Percentiles rank a stretch among this genome's conserved stretches.
phyloP scores from a whole-genome alignment of 2,113 vertebrate genomes.

The Proteles cristata region DNA sequence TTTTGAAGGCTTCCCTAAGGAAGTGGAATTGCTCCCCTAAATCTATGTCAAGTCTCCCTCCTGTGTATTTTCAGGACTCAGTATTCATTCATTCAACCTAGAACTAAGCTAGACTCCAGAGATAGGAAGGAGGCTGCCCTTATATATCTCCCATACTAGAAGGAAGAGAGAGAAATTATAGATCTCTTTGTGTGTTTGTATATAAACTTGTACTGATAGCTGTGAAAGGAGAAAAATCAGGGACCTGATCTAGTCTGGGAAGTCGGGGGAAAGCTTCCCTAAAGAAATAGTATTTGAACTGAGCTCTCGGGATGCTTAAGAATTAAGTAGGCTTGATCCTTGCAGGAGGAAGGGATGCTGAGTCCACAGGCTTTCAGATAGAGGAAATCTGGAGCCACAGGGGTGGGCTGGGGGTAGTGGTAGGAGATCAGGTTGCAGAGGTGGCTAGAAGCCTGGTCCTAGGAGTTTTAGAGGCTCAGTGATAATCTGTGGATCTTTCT shows the following conservation, averaged over 20 bases:
- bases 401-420: background rate
- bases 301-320: background rate
- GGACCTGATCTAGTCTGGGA: background rate
- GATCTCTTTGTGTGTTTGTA: background rate
- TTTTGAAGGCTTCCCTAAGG: background rate
- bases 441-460: background rate
- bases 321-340: background rate
- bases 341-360: background rate
- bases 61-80: background rate
- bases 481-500: background rate
- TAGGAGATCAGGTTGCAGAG: background rate
- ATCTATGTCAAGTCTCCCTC: background rate
- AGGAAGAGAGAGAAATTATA: background rate
- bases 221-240: background rate
- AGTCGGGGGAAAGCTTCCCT: background rate
- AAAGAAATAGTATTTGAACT: background rate
- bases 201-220: background rate
- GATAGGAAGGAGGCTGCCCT: background rate
- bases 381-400: background rate
- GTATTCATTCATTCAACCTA: background rate
- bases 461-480: background rate
- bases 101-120: background rate
- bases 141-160: background rate
- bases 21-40: background rate
- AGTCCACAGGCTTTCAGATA: background rate